A percentile compares a stretch with the other conserved stretches of the same genome.
phyloP scores from a whole-genome alignment of 2,797 vertebrate species.

The Protonibea diacanthus region DNA sequence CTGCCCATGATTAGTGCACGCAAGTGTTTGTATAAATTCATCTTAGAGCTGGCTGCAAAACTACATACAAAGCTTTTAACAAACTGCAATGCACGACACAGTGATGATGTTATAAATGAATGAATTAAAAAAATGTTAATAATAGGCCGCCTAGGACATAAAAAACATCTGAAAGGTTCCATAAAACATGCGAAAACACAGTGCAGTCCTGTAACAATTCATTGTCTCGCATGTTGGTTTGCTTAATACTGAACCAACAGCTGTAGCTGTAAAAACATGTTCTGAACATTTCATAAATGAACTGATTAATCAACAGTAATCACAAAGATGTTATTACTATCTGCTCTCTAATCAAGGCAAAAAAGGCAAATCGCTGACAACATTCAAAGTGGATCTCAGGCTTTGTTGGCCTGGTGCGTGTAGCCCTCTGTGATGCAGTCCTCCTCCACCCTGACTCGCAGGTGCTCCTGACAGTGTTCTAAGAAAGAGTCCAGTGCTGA shows the following conservation, averaged over 20 bases:
- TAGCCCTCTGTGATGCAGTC: constrained; percentile 59
- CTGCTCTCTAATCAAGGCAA: constrained; percentile 28
- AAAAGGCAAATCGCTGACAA: constrained; percentile 27
- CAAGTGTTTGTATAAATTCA: background rate
- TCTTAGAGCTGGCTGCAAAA: background rate
- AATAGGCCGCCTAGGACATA: background rate
- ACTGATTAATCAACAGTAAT: constrained; percentile 16
- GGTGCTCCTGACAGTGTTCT: constrained; percentile 85
- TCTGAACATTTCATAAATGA: constrained; percentile 34
- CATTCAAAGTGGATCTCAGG: constrained; percentile 53
- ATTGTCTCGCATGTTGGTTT: constrained; percentile 1
- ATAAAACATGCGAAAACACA: constrained; percentile 24
- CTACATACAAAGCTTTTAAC: background rate
- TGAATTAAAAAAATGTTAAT: background rate
- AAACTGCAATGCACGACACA: background rate
- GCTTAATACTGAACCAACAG: constrained; percentile 4
- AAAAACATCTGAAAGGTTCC: background rate
- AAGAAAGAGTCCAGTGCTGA: constrained; percentile 79
- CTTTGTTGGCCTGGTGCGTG: constrained; percentile 43
- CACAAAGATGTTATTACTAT: constrained; percentile 2
- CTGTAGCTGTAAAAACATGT: background rate
- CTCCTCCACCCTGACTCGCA: constrained; percentile 74
- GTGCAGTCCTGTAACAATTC: background rate
- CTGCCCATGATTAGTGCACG: background rate
- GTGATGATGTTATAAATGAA: no score